Base-by-base conservation (phyloP, 53 echinoderm and acorn worm species). In the Astropecten irregularis region DNA sequence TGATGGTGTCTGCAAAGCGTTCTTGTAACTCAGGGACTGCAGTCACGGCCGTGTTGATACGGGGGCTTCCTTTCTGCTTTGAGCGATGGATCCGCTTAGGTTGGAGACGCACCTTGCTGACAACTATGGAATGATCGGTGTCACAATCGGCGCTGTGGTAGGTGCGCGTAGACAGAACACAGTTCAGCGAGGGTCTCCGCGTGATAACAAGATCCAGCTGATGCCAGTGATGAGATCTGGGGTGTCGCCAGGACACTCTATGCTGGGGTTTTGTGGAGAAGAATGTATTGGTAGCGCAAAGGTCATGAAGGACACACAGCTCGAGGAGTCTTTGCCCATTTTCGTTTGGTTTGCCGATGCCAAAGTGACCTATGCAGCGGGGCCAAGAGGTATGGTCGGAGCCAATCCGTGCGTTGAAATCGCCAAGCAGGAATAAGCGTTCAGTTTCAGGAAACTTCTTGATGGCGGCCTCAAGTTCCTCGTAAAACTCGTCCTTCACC, bases 391-490 rank as follows among this genome's bases (percentile, higher is more conserved):
- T 40, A 44, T 69, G 37, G 50, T 90, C 82, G 14, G 29, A 68
- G 16, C 90, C 85, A 34, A 79, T 70, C 51, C 69, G 86, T 15
- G 90, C 90, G 79, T 77, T 90, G 46, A 90, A 79, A 55, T 90
- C 90, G 4, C 83, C 74, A 1, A 83, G 40, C 8, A 65, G 44
- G 27, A 64, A 35, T 4, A 74, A 58, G 29, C 63, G 25, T 39
- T 73, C 76, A 4, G 11, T 28, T 8, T 7, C 4, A n/a, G 73
- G 67, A 4, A 71, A 40, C 0, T 7, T 18, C 29, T 5, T 22
- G 39, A 11, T 69, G 40, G 25, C 28, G 33, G 44, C 34, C 25
- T 48, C 40, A 16, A 85, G 51, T 22, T 20, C 50, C 15, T 76
- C 33, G n/a, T 76, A 76, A 46, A 76, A 85, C 60, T 58, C 44